A percentile compares a stretch with the other conserved stretches of the same genome.
These are phyloP conservation scores for Acleris holmiana DNA, from an alignment of 2,888 invertebrate genomes.

Conservation along the genomic window DNA sequence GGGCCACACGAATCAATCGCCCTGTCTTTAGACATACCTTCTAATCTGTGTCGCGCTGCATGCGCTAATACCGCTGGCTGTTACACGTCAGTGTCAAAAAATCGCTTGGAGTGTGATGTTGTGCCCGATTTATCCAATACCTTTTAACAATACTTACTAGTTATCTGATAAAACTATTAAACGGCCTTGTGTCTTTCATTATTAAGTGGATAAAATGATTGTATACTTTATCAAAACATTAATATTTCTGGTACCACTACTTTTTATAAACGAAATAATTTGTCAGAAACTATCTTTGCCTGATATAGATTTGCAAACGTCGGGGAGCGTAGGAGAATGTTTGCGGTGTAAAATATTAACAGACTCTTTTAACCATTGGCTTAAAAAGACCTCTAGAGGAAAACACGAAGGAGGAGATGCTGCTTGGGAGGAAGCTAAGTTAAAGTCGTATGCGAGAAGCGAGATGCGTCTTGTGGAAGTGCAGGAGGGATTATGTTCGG, in stretches of 20 bases:
- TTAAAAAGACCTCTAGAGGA: constrained; percentile 91
- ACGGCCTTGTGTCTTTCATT: background rate
- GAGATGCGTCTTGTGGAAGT: constrained; percentile 96
- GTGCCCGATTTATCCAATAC: too few species aligned
- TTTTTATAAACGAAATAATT: constrained; percentile 46
- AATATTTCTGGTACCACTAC: constrained; percentile 42
- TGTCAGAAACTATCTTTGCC: constrained; percentile 47
- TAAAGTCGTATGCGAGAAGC: constrained; percentile 92
- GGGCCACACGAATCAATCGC: too few species aligned
- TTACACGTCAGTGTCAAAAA: constrained; percentile 35
- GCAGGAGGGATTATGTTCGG: constrained; percentile 92
- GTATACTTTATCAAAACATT: constrained; percentile 30
- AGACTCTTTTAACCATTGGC: constrained; percentile 90
- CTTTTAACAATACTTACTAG: background rate
- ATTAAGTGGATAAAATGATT: constrained; percentile 23
- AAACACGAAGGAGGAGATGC: constrained; percentile 97
- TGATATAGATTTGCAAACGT: constrained; percentile 39
- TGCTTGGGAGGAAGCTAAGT: constrained; percentile 95
- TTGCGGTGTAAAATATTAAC: constrained; percentile 89
- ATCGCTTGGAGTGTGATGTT: background rate
- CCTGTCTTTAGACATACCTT: too few species aligned
- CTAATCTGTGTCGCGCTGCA: too few species aligned
- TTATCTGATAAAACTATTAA: background rate
- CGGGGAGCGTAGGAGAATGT: constrained; percentile 74
- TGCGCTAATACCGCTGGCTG: background rate